A percentile compares a stretch with the other conserved stretches of the same genome.
Evolutionary conservation across 1,140 invertebrate species (phyloP).

Genomic region (Xylocopa sonorina): DNA sequence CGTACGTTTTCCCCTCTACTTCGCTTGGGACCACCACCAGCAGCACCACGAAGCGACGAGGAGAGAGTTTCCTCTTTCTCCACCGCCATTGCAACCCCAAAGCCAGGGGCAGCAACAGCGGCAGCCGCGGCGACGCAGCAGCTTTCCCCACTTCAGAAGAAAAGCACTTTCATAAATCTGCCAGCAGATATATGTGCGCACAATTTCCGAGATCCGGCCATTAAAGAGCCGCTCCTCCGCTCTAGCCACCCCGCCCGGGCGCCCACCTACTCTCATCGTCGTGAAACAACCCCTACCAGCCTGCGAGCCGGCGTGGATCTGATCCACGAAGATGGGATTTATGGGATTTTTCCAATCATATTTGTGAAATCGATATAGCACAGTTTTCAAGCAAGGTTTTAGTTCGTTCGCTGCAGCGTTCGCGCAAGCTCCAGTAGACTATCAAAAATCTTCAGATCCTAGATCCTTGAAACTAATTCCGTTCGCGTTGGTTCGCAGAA

Average conservation of each 20-base stretch:
- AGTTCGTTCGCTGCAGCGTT: not conserved
- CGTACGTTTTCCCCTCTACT: conserved; percentile 63
- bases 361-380: not conserved
- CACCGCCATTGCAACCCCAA: conserved; percentile 55
- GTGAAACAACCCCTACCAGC: conserved; percentile 60
- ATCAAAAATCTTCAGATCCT: not conserved
- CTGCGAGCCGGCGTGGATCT: conserved; percentile 72
- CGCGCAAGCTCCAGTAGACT: too few species aligned
- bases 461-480: too few species aligned
- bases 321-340: conserved; percentile 63
- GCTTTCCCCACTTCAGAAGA: conserved; percentile 83
- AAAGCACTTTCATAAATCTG: conserved; percentile 93
- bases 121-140: conserved; percentile 68
- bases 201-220: conserved; percentile 93
- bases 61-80: conserved; percentile 45
- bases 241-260: conserved; percentile 62
- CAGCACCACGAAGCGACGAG: conserved; percentile 50
- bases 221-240: conserved; percentile 84
- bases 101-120: conserved; percentile 62
- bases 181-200: conserved; percentile 92
- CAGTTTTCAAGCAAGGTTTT: not conserved
- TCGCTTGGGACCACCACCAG: conserved; percentile 40
- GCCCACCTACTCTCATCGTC: conserved; percentile 43
- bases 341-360: conserved; percentile 28
- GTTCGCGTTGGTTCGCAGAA: conserved; percentile 72